Evolutionary conservation across 2,113 vertebrate genomes (phyloP).

Genomic region (Sceloporus undulatus): DNA sequence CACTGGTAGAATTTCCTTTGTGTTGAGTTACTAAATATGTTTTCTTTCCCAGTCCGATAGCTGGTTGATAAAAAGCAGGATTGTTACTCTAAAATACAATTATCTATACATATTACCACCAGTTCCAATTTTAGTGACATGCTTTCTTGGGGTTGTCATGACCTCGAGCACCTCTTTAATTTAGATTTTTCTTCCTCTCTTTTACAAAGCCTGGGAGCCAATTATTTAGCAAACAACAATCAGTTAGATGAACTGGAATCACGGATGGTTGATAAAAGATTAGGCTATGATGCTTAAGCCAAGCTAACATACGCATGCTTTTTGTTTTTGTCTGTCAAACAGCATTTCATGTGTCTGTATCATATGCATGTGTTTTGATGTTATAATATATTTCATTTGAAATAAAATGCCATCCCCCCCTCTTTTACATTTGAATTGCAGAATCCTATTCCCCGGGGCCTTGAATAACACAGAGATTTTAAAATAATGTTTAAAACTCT

Average conservation of each 20-base stretch:
- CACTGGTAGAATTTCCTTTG: background rate
- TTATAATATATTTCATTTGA: conserved; percentile 7
- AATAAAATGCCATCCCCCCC: conserved; percentile 16
- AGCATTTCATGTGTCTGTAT: rapidly evolving
- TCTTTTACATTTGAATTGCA: conserved; percentile 20
- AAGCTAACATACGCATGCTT: too few species aligned
- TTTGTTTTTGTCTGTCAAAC: conserved; percentile 6
- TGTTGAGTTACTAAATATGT: background rate
- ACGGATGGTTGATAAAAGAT: background rate
- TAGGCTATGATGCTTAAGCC: background rate
- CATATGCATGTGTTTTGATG: background rate
- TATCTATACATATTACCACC: background rate
- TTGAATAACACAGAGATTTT: conserved; percentile 22
- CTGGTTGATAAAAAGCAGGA: background rate
- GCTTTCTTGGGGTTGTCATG: background rate
- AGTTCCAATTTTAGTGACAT: background rate
- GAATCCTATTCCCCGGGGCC: conserved; percentile 15
- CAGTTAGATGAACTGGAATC: background rate
- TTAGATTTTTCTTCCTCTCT: background rate
- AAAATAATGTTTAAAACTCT: background rate
- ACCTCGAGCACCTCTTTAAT: background rate
- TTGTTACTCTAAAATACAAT: background rate
- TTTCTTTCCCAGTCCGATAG: background rate
- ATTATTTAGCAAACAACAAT: background rate
- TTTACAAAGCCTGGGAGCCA: background rate